Evolutionary conservation across 2,888 invertebrate genomes (phyloP).

Genomic region (Lasiommata megera): DNA sequence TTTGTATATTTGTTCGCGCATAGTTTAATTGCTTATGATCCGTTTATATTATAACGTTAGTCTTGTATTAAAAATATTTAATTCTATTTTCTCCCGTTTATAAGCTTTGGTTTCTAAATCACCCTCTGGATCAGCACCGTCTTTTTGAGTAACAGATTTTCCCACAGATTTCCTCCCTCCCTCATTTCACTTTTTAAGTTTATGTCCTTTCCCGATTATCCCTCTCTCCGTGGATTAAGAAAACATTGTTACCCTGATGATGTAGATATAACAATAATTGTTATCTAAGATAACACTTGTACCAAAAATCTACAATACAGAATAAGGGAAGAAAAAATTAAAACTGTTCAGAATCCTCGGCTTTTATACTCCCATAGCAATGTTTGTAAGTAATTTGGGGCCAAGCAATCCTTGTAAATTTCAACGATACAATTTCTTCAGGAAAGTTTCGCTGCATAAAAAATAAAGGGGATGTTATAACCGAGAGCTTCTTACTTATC

Average conservation of each 20-base stretch:
- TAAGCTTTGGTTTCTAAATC: too few relatives aligned
- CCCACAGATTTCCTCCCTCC: too few relatives aligned
- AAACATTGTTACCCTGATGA: background rate
- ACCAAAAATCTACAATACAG: background rate
- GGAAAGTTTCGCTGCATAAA: constrained; percentile 17
- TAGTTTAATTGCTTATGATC: too few relatives aligned
- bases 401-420: constrained; percentile 20
- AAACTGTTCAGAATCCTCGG: constrained; percentile 1
- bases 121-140: too few relatives aligned
- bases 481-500: constrained; percentile 10
- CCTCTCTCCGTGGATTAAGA: too few relatives aligned
- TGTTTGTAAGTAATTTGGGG: constrained; percentile 15
- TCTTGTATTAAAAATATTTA: too few relatives aligned
- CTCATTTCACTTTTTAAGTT: too few relatives aligned
- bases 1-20: too few relatives aligned
- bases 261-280: background rate
- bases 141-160: too few relatives aligned
- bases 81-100: too few relatives aligned
- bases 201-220: too few relatives aligned
- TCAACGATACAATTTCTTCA: constrained; percentile 17
- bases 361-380: constrained; percentile 4
- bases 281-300: background rate
- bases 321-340: constrained; percentile 2
- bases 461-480: constrained; percentile 17
- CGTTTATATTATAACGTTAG: too few relatives aligned